Evolutionary conservation across 1,140 invertebrate species (phyloP).

Genomic region (Pogonomyrmex californicus): DNA sequence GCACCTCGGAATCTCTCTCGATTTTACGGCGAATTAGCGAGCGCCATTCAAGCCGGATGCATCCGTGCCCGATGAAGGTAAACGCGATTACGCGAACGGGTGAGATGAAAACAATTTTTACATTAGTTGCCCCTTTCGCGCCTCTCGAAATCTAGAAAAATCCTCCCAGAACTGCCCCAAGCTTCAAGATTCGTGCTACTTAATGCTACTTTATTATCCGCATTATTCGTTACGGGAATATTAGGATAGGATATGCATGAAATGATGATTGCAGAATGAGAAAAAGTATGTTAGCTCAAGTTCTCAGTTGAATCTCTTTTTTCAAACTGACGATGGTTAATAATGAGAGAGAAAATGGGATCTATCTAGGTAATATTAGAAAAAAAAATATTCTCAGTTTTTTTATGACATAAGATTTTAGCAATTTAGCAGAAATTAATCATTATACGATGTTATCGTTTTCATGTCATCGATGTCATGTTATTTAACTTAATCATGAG

Average conservation of each 20-base stretch:
- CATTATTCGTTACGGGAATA: conserved; percentile 33
- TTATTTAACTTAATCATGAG: background rate
- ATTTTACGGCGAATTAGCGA: conserved; percentile 57
- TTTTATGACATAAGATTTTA: background rate
- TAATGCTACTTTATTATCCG: conserved; percentile 55
- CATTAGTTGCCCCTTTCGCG: conserved; percentile 39
- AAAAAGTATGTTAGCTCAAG: background rate
- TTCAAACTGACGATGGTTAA: background rate
- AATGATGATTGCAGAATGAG: conserved; percentile 23
- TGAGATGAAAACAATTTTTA: conserved; percentile 56
- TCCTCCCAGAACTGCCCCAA: conserved; percentile 12
- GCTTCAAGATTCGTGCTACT: conserved; percentile 26
- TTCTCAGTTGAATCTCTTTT: background rate
- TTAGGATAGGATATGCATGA: conserved; percentile 27
- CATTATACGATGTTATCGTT: background rate
- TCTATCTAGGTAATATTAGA: background rate
- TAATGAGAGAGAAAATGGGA: background rate
- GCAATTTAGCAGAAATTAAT: background rate
- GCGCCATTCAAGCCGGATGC: conserved; percentile 38
- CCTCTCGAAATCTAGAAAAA: conserved; percentile 41
- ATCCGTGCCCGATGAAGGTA: conserved; percentile 53
- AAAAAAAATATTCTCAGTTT: background rate
- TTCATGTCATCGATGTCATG: background rate
- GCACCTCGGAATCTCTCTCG: conserved; percentile 57
- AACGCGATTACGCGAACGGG: conserved; percentile 46